Evolutionary conservation across 1,140 invertebrate genomes (phyloP), one percentile per base, ranked within the genome.

Genomic region (Lepidotrigona ventralis): DNA sequence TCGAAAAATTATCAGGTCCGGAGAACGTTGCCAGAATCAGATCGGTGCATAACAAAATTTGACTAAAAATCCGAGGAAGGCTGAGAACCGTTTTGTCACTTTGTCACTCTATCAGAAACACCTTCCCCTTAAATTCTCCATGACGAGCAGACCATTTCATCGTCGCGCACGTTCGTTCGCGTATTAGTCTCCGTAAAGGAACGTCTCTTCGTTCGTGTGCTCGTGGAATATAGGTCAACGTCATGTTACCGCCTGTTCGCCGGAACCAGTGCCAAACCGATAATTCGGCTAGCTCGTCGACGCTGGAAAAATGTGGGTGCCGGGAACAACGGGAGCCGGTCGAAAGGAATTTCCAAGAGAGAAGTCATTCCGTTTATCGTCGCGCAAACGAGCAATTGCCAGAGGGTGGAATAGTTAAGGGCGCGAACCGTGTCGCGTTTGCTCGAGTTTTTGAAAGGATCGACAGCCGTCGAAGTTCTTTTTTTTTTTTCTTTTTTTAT

Each of bases 261-360:
- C 12, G 81, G 53, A 66, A 81, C 39, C 85, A 63, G 54, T 81
- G 83, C 73, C 79, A 80, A 77, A 85, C 80, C 83, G 78, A 81
- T 80, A 77, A 81, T 86, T 86, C 72, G 26, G 54, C 68, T 79
- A 33, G 74, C 74, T 68, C 64, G 39, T 74, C 66, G 74, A 77
- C 69, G 39, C 58, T 72, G 39, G 70, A 84, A 84, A 84, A 84
- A 72, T 79, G 53, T 60, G 68, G 33, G n/a, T 23, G 54, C 72
- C 71, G 23, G 60, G 63, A 68, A 76, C 63, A 81, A 76, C 80
- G 60, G 51, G 46, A 19, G 15, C 14, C 11, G 21, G 14, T 53
- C 51, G 79, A 53, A 73, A 76, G 53, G 63, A 76, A 81, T 81
- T 81, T 81, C 63, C 29, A 68, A 69, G 72, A 64, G 80, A 46